Evolutionary conservation across 2,113 vertebrate genomes (phyloP).

Genomic region (Heterotilapia buettikoferi): DNA sequence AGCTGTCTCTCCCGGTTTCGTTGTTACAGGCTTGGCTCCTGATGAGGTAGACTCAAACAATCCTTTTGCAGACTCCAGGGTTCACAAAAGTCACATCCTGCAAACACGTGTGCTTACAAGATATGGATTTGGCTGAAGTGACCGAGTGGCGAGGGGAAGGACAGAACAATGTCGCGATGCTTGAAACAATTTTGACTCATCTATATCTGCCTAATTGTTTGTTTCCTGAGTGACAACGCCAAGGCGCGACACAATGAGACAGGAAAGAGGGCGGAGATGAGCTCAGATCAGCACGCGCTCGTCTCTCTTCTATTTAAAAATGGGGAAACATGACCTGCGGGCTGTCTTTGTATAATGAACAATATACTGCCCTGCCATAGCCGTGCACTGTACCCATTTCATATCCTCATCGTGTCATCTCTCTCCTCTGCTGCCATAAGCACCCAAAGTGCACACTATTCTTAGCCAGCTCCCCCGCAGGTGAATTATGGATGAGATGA

Average conservation of each 20-base stretch:
- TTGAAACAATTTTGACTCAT: slow-evolving; percentile 9
- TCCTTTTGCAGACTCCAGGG: background rate
- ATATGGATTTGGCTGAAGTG: slow-evolving; percentile 18
- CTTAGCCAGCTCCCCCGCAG: slow-evolving; percentile 46
- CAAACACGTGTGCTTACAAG: slow-evolving; percentile 17
- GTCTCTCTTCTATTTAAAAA: slow-evolving; percentile 17
- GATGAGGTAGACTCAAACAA: slow-evolving; percentile 30
- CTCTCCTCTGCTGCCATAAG: slow-evolving; percentile 1
- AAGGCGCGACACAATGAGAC: slow-evolving; percentile 41
- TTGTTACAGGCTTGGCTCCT: slow-evolving; percentile 3
- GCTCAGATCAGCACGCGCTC: background rate
- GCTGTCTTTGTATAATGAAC: slow-evolving; percentile 9
- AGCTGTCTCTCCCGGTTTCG: slow-evolving; percentile 8
- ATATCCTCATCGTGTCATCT: slow-evolving; percentile 16
- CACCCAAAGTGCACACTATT: slow-evolving; percentile 33
- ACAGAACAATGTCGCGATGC: slow-evolving; percentile 53
- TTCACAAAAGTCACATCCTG: slow-evolving; percentile 62
- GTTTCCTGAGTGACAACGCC: slow-evolving; percentile 37
- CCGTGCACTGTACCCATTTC: background rate
- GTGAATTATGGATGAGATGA: slow-evolving; percentile 71
- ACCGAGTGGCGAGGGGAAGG: slow-evolving; percentile 26
- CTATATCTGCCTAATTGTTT: slow-evolving; percentile 46
- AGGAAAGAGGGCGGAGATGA: slow-evolving; percentile 25
- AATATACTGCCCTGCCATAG: background rate
- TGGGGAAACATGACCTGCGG: slow-evolving; percentile 28